These are phyloP conservation scores for Ridgeia piscesae DNA, from an alignment of 1,140 invertebrate genomes.

Conservation along the genomic window DNA sequence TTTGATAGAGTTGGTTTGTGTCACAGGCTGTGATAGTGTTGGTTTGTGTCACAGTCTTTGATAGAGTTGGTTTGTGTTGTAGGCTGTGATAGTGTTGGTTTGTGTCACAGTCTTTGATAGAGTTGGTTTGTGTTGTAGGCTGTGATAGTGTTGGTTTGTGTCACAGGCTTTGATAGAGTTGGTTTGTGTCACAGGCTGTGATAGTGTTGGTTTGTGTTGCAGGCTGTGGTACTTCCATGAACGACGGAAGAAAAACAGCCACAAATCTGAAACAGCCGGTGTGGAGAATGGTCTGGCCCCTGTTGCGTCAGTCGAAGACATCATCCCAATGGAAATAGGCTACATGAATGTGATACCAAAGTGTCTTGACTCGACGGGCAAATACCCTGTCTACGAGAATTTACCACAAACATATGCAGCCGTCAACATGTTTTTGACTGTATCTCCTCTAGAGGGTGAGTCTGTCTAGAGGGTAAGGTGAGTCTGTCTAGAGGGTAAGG, in stretches of 20 bases:
- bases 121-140: neutral
- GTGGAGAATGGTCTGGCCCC: neutral
- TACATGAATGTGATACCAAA: slow-evolving; percentile 34
- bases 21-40: neutral
- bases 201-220: neutral
- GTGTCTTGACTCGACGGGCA: slow-evolving; percentile 30
- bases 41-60: neutral
- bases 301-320: slow-evolving; percentile 10
- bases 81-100: neutral
- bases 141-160: neutral
- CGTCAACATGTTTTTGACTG: slow-evolving; percentile 28
- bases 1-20: neutral
- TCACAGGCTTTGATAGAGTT: neutral
- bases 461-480: slow-evolving; percentile 29
- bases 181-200: neutral
- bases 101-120: neutral
- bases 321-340: slow-evolving; percentile 27
- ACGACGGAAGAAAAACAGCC: slow-evolving; percentile 9
- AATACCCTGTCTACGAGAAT: slow-evolving; percentile 31
- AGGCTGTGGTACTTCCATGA: slow-evolving; percentile 29
- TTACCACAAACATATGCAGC: slow-evolving; percentile 33
- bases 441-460: slow-evolving; percentile 27
- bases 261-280: neutral
- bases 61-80: neutral
- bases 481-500: slow-evolving; percentile 28